Percentiles rank a stretch among this genome's conserved stretches.
Conservation (phyloP, 2,113 vertebrate species). For the Chrysemys picta region DNA sequence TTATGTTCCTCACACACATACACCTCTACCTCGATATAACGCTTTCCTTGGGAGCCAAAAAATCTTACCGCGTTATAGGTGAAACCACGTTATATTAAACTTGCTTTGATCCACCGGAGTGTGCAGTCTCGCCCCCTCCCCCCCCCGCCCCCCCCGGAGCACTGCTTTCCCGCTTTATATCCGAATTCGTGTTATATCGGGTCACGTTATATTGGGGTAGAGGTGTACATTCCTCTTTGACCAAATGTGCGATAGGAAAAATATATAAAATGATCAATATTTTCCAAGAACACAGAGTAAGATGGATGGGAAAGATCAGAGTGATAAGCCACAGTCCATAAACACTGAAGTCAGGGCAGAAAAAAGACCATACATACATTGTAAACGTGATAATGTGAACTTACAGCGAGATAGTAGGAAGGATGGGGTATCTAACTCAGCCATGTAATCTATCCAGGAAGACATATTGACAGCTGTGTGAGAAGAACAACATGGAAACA, state of each 20-base stretch:
- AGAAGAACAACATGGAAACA: background rate
- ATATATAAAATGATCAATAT: background rate
- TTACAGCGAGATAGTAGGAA: background rate
- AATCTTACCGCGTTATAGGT: too few relatives aligned
- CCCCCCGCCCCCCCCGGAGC: too few relatives aligned
- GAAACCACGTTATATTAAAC: too few relatives aligned
- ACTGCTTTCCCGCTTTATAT: too few relatives aligned
- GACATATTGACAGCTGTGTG: background rate
- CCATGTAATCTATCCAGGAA: background rate
- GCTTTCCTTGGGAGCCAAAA: too few relatives aligned
- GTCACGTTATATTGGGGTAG: too few relatives aligned
- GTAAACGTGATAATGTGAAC: background rate
- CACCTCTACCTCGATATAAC: too few relatives aligned
- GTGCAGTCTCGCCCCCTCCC: too few relatives aligned
- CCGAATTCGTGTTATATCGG: too few relatives aligned
- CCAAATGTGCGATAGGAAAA: background rate
- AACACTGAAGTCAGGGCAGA: background rate
- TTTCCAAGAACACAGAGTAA: background rate
- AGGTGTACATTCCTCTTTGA: background rate
- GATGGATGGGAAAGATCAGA: background rate
- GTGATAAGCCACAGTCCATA: background rate
- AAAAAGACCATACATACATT: background rate
- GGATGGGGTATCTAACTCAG: background rate
- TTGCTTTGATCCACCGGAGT: too few relatives aligned
- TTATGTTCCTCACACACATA: background rate